phyloP scores from a whole-genome alignment of 2,113 vertebrate genomes.

The Stigmatopora argus region DNA sequence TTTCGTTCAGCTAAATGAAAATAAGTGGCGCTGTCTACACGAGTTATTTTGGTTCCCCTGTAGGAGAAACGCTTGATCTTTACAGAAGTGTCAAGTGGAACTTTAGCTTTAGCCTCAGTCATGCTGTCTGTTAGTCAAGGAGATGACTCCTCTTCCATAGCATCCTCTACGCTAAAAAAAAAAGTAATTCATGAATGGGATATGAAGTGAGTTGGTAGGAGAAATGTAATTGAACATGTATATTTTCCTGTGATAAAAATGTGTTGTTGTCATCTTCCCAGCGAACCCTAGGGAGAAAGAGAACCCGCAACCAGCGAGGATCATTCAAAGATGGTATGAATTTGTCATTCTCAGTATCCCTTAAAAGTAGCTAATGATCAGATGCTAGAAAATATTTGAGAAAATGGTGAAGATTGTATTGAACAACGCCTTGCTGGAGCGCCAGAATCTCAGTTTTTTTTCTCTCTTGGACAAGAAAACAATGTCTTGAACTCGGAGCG shows the following conservation, averaged over 20 bases:
- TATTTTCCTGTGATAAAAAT: slow-evolving; percentile 8
- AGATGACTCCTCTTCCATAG: slow-evolving; percentile 21
- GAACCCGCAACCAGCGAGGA: slow-evolving; percentile 74
- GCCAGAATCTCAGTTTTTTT: neutral
- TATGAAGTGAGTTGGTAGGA: neutral
- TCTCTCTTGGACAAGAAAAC: neutral
- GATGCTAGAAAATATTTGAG: neutral
- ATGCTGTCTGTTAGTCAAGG: slow-evolving; percentile 31
- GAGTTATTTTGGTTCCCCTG: neutral
- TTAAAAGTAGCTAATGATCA: slow-evolving; percentile 15
- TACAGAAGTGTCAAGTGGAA: neutral
- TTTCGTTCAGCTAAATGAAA: neutral
- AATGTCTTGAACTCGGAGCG: slow-evolving; percentile 1
- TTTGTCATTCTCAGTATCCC: slow-evolving; percentile 35
- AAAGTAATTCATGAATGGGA: neutral
- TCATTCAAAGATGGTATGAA: slow-evolving; percentile 94
- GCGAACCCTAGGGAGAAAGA: slow-evolving; percentile 78
- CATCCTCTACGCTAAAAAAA: neutral
- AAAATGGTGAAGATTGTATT: neutral
- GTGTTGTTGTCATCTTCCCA: slow-evolving; percentile 50
- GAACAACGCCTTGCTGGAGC: neutral
- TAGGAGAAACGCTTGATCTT: neutral
- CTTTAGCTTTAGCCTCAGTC: neutral
- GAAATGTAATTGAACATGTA: neutral
- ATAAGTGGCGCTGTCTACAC: neutral